phyloP scores from a whole-genome alignment of 2,113 vertebrate genomes.

The Ageneiosus marmoratus region DNA sequence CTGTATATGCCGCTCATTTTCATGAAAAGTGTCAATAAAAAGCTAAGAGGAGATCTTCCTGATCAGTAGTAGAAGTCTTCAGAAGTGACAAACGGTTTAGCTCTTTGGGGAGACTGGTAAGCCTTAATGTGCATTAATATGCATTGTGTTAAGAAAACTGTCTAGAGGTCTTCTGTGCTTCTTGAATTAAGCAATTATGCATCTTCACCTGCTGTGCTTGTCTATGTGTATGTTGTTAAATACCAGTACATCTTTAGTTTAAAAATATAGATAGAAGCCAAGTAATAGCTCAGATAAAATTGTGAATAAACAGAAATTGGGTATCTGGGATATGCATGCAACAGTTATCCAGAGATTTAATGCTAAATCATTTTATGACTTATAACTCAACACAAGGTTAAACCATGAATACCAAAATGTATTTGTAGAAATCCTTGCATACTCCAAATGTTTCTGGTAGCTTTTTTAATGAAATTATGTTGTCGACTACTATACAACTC shows the following conservation, averaged over 20 bases:
- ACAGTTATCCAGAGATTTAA: background rate
- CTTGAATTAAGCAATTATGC: background rate
- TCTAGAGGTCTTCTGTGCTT: slow-evolving; percentile 20
- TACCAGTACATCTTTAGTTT: background rate
- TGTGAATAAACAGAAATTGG: background rate
- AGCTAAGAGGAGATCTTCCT: background rate
- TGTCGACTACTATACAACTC: slow-evolving; percentile 72
- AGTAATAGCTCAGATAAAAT: background rate
- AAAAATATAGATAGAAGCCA: slow-evolving; percentile 6
- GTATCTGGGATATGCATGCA: background rate
- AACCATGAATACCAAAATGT: slow-evolving; percentile 29
- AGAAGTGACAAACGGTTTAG: background rate
- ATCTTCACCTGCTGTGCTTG: background rate
- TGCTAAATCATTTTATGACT: background rate
- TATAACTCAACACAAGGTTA: background rate
- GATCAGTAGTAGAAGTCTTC: background rate
- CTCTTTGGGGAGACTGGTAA: background rate
- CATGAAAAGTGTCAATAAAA: background rate
- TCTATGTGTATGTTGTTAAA: background rate
- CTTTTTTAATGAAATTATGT: slow-evolving; percentile 49
- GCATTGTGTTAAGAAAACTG: background rate
- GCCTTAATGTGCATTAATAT: background rate
- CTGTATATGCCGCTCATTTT: background rate
- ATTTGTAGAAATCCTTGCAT: slow-evolving; percentile 32
- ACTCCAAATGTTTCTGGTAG: slow-evolving; percentile 58